A percentile compares a stretch with the other conserved stretches of the same genome.
phyloP scores from a whole-genome alignment of 2,888 invertebrate species.

The Ditula angustiorana region DNA sequence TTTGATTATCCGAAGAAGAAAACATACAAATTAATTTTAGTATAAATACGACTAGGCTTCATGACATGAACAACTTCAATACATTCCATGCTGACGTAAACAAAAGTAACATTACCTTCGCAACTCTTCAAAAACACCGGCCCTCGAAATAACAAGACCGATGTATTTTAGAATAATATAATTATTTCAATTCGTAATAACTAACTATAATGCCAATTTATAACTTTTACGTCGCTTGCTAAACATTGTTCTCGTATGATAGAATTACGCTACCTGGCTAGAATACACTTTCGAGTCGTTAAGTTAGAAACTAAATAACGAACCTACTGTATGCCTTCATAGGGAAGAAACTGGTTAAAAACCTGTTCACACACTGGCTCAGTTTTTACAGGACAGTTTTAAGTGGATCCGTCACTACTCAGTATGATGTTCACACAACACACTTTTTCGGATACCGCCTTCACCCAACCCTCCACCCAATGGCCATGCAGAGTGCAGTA shows the following conservation, averaged over 20 bases:
- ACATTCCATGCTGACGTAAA: background rate
- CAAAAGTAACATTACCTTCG: conserved; percentile 15
- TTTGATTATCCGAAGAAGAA: too few relatives aligned
- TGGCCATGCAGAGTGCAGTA: too few relatives aligned
- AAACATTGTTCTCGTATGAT: conserved; percentile 59
- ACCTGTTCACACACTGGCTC: too few relatives aligned
- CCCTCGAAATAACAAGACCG: conserved; percentile 73
- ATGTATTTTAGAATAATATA: conserved; percentile 85
- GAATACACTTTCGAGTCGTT: conserved; percentile 49
- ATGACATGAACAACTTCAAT: background rate
- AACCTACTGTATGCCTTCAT: conserved; percentile 37
- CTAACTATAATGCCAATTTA: conserved; percentile 84
- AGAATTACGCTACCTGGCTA: conserved; percentile 34
- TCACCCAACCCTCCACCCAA: too few relatives aligned
- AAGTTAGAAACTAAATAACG: conserved; percentile 55
- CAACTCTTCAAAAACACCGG: conserved; percentile 1
- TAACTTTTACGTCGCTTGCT: conserved; percentile 76
- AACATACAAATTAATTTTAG: too few relatives aligned
- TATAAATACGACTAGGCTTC: too few relatives aligned
- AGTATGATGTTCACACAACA: too few relatives aligned
- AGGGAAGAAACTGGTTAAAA: conserved; percentile 25
- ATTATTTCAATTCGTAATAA: conserved; percentile 85
- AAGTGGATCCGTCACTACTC: too few relatives aligned
- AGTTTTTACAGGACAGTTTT: background rate
- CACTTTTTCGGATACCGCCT: too few relatives aligned